Conservation (phyloP, 2,113 vertebrate species). For the Campylomormyrus tamandua region DNA sequence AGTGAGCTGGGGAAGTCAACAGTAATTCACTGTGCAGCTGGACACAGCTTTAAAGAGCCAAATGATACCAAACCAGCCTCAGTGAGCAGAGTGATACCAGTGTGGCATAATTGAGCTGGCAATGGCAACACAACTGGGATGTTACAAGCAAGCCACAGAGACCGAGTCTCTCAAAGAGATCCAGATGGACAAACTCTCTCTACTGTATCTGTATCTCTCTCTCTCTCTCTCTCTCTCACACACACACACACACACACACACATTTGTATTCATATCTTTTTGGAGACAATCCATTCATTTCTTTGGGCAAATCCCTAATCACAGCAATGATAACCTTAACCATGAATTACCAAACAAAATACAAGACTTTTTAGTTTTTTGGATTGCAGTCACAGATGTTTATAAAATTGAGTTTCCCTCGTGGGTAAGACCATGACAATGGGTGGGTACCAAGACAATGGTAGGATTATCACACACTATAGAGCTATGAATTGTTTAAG, state of each 20-base stretch:
- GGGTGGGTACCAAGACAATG: background rate
- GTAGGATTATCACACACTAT: background rate
- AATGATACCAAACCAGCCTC: background rate
- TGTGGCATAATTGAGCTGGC: background rate
- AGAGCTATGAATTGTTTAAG: background rate
- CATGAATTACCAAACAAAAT: background rate
- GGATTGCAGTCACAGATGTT: background rate
- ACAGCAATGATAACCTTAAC: background rate
- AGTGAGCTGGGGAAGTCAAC: background rate
- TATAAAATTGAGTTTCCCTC: background rate
- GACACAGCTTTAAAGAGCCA: background rate
- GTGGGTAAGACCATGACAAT: background rate
- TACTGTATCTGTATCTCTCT: too few species aligned
- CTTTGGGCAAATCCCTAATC: background rate
- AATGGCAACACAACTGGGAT: background rate
- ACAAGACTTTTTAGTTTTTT: background rate
- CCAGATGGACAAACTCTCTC: background rate
- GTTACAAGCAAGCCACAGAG: background rate
- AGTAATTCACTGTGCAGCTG: background rate
- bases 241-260: background rate
- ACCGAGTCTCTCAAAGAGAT: background rate
- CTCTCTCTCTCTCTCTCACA: background rate
- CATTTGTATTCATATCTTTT: background rate
- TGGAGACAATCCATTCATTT: background rate
- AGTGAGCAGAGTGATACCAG: background rate